These are phyloP conservation scores for Spizaetus ornatus DNA, from an alignment of 2,113 vertebrate genomes.

Conservation along the genomic window DNA sequence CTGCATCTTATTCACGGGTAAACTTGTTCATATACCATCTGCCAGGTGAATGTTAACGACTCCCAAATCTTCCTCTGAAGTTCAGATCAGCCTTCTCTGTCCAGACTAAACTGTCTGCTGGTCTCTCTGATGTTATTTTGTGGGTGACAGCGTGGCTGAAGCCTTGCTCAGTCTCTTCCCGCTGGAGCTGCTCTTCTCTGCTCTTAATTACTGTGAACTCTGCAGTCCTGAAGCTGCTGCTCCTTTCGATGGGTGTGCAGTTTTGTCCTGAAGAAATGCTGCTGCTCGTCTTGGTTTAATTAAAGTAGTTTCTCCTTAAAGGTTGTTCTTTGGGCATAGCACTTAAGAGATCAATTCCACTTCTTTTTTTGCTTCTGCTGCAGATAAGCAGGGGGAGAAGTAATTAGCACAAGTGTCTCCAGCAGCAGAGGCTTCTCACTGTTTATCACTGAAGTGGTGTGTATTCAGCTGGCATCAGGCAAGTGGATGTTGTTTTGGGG, in stretches of 20 bases:
- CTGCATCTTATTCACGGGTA: neutral
- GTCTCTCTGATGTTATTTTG: neutral
- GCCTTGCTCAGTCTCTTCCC: neutral
- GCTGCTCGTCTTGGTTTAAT: conserved; percentile 13
- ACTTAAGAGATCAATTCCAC: conserved; percentile 11
- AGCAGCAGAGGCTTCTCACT: neutral
- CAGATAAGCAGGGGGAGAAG: neutral
- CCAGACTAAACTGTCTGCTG: neutral
- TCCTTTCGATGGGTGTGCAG: neutral
- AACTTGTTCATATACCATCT: neutral
- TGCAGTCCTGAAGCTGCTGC: neutral
- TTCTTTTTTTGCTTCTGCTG: neutral
- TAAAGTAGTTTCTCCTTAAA: conserved; percentile 14
- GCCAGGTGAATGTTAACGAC: neutral
- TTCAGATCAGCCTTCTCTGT: neutral
- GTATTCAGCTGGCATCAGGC: neutral
- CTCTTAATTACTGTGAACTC: neutral
- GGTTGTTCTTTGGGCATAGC: neutral
- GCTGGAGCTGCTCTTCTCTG: accelerated
- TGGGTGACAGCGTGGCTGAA: neutral
- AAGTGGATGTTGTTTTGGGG: neutral
- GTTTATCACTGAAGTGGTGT: neutral
- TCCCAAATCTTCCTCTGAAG: neutral
- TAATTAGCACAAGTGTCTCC: neutral
- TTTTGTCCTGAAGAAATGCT: conserved; percentile 16